Evolutionary conservation across 37 sponge, comb jelly and placozoan genomes (phyloP), one percentile per base, ranked within the genome.

Genomic region (Diacarnus erythraeanus): DNA sequence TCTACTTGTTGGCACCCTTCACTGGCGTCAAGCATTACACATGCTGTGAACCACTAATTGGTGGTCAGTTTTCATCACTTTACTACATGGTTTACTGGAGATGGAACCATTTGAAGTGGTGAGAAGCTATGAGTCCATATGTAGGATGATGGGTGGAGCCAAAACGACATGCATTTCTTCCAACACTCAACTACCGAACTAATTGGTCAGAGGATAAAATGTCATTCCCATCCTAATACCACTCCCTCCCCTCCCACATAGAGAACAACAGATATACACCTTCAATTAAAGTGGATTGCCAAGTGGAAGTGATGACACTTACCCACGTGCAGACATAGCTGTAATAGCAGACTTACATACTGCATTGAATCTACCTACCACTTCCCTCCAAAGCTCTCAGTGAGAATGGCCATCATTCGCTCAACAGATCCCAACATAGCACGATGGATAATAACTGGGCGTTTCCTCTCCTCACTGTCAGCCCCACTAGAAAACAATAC

Each of bases 401-500:
- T 95, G 38, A 98, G 91, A 33, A 98, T 80, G 38, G 93, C 99
- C 8, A 93, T 95, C 94, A 95, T 93, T 23, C 99, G 72, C 78
- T 98, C 99, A 20, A 98, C 89, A 37, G 99, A 95, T 33, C 99
- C 99, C 22, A 98, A 85, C 51, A 98, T 93, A 64, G 99, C 99
- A 75, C 99, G 70, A 81, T 98, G 99, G 25, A 98, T 86, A 61
- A 98, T 95, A 29, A 98, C 99, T 6, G 99, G 99, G 1, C 98
- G 61, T 74, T 87, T 91, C 17, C 84, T 71, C 23, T 87, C 91
- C 35, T 77, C 80, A 56, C 84, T 44, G 30, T 82, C 84, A 35
- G 82, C 58, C 29, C 93, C 82, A 1, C 87, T 88, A 74, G 37
- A 72, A 29, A 31, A 18, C 21, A n/a, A n/a, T n/a, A n/a, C n/a